phyloP scores from a whole-genome alignment of 2,797 vertebrate genomes.

The Fundulus diaphanus region DNA sequence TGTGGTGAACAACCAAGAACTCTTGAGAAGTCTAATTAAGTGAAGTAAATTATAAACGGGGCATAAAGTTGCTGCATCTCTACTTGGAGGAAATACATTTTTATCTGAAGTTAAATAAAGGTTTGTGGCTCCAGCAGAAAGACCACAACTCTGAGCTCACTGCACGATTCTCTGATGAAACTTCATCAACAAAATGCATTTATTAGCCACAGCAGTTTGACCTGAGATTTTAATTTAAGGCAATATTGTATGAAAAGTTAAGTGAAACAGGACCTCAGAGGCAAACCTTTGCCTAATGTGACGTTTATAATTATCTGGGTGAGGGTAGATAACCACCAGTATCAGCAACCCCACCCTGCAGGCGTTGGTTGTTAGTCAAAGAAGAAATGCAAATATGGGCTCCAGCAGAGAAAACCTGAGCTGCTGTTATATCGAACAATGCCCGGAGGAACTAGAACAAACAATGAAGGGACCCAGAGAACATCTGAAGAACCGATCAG shows the following conservation, averaged over 20 bases:
- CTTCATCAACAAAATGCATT: background rate
- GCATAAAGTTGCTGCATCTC: too few species aligned
- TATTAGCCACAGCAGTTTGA: background rate
- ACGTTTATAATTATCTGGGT: too few species aligned
- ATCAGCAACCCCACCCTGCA: background rate
- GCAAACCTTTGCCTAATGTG: background rate
- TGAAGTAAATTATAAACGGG: background rate
- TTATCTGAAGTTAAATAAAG: background rate
- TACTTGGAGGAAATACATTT: background rate
- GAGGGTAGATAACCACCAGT: background rate
- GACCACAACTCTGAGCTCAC: background rate
- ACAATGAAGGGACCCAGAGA: background rate
- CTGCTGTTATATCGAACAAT: background rate
- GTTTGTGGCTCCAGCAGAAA: background rate
- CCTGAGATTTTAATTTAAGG: too few species aligned
- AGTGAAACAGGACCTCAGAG: background rate
- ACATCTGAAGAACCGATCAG: background rate
- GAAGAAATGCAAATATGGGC: background rate
- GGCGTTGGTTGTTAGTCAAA: background rate
- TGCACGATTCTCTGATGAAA: background rate
- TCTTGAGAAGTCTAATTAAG: background rate
- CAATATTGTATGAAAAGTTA: too few species aligned
- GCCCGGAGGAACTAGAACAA: background rate
- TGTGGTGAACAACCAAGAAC: background rate
- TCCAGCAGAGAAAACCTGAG: too few species aligned